Conservation (phyloP, 2,888 invertebrate species). For the Taenaris catops region DNA sequence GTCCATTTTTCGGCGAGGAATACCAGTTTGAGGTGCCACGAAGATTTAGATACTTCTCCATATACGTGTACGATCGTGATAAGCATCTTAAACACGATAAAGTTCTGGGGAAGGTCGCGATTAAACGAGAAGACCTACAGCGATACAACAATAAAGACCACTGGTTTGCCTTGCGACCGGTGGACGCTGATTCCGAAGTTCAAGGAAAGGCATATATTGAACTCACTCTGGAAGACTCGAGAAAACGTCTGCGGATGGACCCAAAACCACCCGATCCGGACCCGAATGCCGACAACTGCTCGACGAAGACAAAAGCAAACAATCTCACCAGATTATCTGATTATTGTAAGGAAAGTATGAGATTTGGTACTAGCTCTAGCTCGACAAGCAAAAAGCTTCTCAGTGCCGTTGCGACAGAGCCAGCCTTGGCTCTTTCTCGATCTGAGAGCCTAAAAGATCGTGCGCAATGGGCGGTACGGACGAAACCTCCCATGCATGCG, state of each 20-base stretch:
- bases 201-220: slow-evolving; percentile 94
- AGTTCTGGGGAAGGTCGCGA: slow-evolving; percentile 89
- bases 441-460: slow-evolving; percentile 72
- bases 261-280: slow-evolving; percentile 70
- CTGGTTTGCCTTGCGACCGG: slow-evolving; percentile 92
- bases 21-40: slow-evolving; percentile 96
- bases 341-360: slow-evolving; percentile 70
- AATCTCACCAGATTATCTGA: slow-evolving; percentile 66
- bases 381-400: slow-evolving; percentile 68
- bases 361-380: slow-evolving; percentile 71
- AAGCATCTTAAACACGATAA: slow-evolving; percentile 91
- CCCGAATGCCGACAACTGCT: slow-evolving; percentile 47
- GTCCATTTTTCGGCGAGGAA: slow-evolving; percentile 96
- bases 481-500: slow-evolving; percentile 65
- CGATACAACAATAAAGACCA: slow-evolving; percentile 95
- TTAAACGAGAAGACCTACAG: slow-evolving; percentile 92
- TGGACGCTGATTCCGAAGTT: slow-evolving; percentile 94
- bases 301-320: slow-evolving; percentile 51
- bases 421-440: slow-evolving; percentile 59
- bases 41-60: slow-evolving; percentile 92
- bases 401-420: slow-evolving; percentile 59
- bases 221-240: slow-evolving; percentile 83
- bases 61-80: slow-evolving; percentile 94
- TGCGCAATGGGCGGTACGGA: slow-evolving; percentile 56
- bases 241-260: slow-evolving; percentile 72